Evolutionary conservation across 2,888 invertebrate genomes (phyloP).

Genomic region (Meiosimyza decipiens): DNA sequence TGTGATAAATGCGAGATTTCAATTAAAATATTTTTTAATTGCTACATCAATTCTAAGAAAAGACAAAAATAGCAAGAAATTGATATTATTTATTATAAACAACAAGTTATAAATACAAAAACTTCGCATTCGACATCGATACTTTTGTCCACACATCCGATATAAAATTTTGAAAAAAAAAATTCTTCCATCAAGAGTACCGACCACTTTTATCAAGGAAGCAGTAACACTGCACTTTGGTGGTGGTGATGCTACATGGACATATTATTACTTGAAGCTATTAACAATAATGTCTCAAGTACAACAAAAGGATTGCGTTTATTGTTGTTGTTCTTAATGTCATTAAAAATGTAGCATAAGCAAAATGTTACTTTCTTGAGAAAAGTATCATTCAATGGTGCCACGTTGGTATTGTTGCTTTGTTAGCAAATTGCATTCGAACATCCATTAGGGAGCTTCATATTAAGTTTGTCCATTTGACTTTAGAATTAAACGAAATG

Average conservation of each 20-base stretch:
- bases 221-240: neutral
- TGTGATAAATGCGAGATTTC: no score
- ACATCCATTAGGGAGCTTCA: neutral
- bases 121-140: no score
- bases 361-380: constrained; percentile 34
- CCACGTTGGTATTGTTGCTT: neutral
- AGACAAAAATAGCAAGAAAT: no score
- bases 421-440: constrained; percentile 26
- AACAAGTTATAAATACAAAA: no score
- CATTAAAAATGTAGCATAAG: constrained; percentile 60
- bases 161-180: no score
- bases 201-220: neutral
- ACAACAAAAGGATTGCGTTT: constrained; percentile 37
- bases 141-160: no score
- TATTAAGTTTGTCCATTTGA: no score
- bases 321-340: constrained; percentile 54
- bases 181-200: neutral
- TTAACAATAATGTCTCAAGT: constrained; percentile 39
- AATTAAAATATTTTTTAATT: no score
- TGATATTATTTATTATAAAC: no score
- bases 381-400: neutral
- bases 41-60: no score
- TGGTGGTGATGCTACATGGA: neutral
- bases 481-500: no score
- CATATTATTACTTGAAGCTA: constrained; percentile 29